Base-by-base conservation (phyloP, 1,140 invertebrate species). In the Drosophila jambulina region DNA sequence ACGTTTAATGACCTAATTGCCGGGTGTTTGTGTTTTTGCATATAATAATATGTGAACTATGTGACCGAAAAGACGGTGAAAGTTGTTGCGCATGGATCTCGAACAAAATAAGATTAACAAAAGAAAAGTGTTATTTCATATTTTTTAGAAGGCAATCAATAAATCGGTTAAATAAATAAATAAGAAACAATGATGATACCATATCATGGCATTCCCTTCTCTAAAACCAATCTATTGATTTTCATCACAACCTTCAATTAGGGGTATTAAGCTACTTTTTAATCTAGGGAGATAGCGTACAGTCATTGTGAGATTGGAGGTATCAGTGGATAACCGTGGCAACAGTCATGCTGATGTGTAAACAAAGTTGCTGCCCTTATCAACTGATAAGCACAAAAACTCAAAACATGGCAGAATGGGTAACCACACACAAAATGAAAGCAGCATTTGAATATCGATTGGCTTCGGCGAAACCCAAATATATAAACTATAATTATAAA, bases 1-100 rank as follows among this genome's bases (percentile, higher is more conserved):
- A 43, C 57, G 58, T 82, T 64, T 78, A 68, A 64, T 69, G 75
- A 82, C 80, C 80, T 56, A 78, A 78, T 82, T 83, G 80, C 63
- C 49, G 70, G 25, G 56, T 69, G 19, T 72, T 53, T 59, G 46
- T 56, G 63, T 68, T n/a, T 72, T 71, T 57, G 32, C 34, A 29
- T 69, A 72, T 59, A 58, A 75, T 46, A 38, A 38, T 38, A 68
- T 69, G 64, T 78, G 40, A 59, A 68, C 49, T 67, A 46, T 59
- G 27, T 40, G 68, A 36, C 40, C 57, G 54, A 78, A 57, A 25
- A 61, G 56, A 51, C 23, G 23, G 75, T 57, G 80, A 82, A 82
- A 82, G 80, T 67, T 82, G 62, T 45, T 42, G 51, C 49, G 62
- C 56, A 60, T 38, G 42, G 34, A 36, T 19, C 21, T n/a, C 7